Evolutionary conservation across 2,113 vertebrate genomes (phyloP).

Genomic region (Chroicocephalus ridibundus): DNA sequence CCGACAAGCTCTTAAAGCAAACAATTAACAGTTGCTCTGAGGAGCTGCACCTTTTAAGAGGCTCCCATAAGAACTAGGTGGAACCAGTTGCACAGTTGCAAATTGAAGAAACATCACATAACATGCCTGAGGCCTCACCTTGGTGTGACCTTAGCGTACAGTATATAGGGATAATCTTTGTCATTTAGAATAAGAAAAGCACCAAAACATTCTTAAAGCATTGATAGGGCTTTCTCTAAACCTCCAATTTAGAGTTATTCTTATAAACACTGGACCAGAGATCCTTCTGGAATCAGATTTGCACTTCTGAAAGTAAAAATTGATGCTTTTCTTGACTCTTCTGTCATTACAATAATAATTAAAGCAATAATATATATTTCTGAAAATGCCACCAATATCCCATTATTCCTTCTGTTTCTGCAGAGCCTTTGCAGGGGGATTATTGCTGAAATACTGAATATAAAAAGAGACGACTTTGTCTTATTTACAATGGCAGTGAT

Average conservation of each 20-base stretch:
- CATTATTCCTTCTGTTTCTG: background rate
- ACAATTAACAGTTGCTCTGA: background rate
- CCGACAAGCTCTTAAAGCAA: background rate
- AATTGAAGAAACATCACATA: background rate
- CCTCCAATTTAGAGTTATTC: background rate
- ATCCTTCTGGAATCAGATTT: background rate
- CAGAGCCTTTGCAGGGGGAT: background rate
- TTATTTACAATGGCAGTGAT: background rate
- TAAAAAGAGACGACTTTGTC: background rate
- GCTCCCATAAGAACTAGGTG: background rate
- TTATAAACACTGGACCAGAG: background rate
- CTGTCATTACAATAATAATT: background rate
- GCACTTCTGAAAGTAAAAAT: background rate
- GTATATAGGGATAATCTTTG: background rate
- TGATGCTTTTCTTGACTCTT: background rate
- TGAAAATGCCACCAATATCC: background rate
- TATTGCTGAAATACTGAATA: background rate
- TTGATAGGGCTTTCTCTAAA: background rate
- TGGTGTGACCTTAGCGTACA: background rate
- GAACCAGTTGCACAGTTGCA: background rate
- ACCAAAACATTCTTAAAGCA: background rate
- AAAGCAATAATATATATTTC: background rate
- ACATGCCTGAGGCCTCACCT: background rate
- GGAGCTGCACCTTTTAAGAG: background rate
- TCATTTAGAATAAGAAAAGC: background rate